Base-by-base conservation (phyloP, 2,797 vertebrate species). In the Pempheris klunzingeri region DNA sequence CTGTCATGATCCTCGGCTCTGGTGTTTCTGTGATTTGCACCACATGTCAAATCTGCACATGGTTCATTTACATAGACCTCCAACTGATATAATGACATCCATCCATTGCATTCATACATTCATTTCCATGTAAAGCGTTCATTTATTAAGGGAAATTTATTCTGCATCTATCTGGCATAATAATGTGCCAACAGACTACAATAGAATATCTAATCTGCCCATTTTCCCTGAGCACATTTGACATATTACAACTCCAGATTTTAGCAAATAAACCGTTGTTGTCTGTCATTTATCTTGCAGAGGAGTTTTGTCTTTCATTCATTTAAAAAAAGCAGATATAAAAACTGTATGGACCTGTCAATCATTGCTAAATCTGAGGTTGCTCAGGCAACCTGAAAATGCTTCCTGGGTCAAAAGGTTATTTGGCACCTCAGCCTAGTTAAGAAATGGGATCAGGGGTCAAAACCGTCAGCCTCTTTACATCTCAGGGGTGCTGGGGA, bases 371-470 rank as follows among this genome's bases (percentile, higher is more conserved):
- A 93, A 94, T 93, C 91, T 88, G 93, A 81, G 89, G 93, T 95
- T 94, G 91, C 94, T 93, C 74, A 82, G 94, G 93, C 93, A 95
- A 96, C 92, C 91, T 88, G 88, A 87, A 91, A 94, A 94, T 93
- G 92, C 93, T 95, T 95, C 94, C 93, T 95, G 94, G 94, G 95
- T 95, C 94, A 94, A 93, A 93, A 95, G 94, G 94, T 95, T 92
- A 94, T 92, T 92, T 91, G 90, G 93, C 93, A 95, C 93, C 94
- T 94, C 90, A 91, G 93, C 92, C 93, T 95, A 94, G 94, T 96
- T 95, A 96, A 95, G 94, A 96, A 95, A 95, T 94, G 92, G 92
- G 94, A 95, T 95, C 93, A 95, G 92, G 90, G 95, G 95, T 95
- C 94, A 96, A 94, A 94, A 94, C 91, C 83, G 94, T 93, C 93